A percentile compares a stretch with the other conserved stretches of the same genome.
Conservation (phyloP, 2,113 vertebrate genomes). For the Pao palembangensis region DNA sequence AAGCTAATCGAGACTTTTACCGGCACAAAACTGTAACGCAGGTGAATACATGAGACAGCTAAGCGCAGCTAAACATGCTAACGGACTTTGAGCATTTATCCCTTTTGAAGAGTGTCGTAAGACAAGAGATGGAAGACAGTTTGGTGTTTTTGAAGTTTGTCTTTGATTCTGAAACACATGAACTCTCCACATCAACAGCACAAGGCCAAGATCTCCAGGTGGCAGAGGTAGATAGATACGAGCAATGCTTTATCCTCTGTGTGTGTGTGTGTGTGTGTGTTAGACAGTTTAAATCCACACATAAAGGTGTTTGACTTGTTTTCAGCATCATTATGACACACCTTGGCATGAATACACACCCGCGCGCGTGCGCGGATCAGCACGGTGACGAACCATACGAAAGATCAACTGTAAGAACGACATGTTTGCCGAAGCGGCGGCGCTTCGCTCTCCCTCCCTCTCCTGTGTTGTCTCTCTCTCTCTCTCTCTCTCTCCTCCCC, state of each 20-base stretch:
- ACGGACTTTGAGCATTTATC: too few relatives aligned
- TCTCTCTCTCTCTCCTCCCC: slow-evolving; percentile 35
- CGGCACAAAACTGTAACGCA: too few relatives aligned
- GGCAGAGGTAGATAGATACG: too few relatives aligned
- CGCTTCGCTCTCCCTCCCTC: slow-evolving; percentile 10
- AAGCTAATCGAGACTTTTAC: too few relatives aligned
- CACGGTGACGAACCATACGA: neutral
- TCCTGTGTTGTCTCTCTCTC: neutral
- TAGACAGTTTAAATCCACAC: slow-evolving; percentile 30
- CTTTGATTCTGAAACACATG: too few relatives aligned
- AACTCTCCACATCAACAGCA: too few relatives aligned
- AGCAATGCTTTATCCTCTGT: neutral
- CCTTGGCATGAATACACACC: neutral
- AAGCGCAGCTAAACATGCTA: too few relatives aligned
- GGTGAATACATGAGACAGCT: too few relatives aligned
- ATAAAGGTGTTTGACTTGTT: slow-evolving; percentile 56
- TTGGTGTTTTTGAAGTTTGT: too few relatives aligned
- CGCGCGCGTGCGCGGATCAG: slow-evolving; percentile 2
- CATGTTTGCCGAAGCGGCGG: slow-evolving; percentile 35
- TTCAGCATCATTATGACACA: slow-evolving; percentile 67
- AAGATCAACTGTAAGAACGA: slow-evolving; percentile 36
- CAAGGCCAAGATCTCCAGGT: too few relatives aligned
- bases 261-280: slow-evolving; percentile 18
- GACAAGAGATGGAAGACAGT: too few relatives aligned
- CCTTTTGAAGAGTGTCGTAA: too few relatives aligned